Conservation (phyloP, 2,888 invertebrate species). For the Caenorhabditis sp. region DNA sequence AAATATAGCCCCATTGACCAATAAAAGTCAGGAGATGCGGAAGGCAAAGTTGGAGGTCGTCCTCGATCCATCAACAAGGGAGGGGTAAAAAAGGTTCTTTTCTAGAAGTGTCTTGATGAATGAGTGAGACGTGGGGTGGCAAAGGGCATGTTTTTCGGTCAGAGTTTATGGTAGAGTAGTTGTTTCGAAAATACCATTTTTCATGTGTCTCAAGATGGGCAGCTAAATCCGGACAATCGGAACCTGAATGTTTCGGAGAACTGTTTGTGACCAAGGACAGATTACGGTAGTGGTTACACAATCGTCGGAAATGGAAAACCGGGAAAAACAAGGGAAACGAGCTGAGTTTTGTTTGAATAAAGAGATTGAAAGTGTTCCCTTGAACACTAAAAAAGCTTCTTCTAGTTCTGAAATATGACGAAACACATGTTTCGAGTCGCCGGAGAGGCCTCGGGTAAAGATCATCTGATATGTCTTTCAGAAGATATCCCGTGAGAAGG, state of each 20-base stretch:
- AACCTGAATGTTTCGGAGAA: constrained; percentile 49
- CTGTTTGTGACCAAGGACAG: constrained; percentile 26
- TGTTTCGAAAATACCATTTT: constrained; percentile 51
- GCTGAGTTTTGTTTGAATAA: constrained; percentile 29
- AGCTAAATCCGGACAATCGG: constrained; percentile 58
- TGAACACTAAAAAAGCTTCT: not conserved
- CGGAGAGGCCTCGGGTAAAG: not conserved
- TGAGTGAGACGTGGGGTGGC: constrained; percentile 18
- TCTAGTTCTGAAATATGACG: not conserved
- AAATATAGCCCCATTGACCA: constrained; percentile 44
- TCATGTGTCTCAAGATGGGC: constrained; percentile 49
- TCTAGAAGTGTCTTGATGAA: constrained; percentile 60
- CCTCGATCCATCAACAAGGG: constrained; percentile 41
- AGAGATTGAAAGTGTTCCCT: constrained; percentile 39
- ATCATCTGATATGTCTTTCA: constrained; percentile 6
- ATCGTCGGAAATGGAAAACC: constrained; percentile 8
- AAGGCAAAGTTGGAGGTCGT: constrained; percentile 36
- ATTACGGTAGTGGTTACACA: constrained; percentile 41
- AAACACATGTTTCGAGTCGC: no score
- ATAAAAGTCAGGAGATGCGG: constrained; percentile 55
- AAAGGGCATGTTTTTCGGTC: constrained; percentile 54
- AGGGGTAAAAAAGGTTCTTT: constrained; percentile 15
- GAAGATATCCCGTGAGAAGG: constrained; percentile 5
- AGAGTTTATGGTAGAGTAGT: constrained; percentile 14
- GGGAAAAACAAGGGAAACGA: constrained; percentile 1